Evolutionary conservation across 2,113 vertebrate species (phyloP), one percentile per base, ranked within the genome.

Genomic region (Nymphicus hollandicus): DNA sequence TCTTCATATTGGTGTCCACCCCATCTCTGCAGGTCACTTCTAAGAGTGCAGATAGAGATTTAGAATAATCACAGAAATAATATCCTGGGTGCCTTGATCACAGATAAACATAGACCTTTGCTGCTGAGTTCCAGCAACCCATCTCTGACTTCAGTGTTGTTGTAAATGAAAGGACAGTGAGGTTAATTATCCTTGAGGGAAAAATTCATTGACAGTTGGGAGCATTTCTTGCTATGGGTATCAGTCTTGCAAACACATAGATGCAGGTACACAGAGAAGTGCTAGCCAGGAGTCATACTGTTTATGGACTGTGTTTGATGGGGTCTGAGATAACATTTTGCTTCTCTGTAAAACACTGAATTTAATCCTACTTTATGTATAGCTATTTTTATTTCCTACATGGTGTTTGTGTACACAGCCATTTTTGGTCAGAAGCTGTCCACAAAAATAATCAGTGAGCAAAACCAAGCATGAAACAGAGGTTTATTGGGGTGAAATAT

Each of bases 381-480:
- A n/a, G 9, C 14, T 69, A 0, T 16, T 80, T 88, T 60, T 22
- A 27, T 47, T 39, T 64, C 35, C 25, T 14, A 22, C 3, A 0
- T 12, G 18, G 25, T 14, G 19, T 43, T 37, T 1, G 0, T 10
- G 8, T 29, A 18, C 0, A 0, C 7, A 15, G 28, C 29, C n/a
- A 10, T 17, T 74, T 81, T 37, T 44, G 56, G 20, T 17, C 31
- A 31, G 60, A 37, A 56, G 41, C 22, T 74, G 46, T 53, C 17
- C 16, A 15, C 2, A 15, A 44, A 5, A 18, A 49, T 22, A 60
- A 83, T 29, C 29, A 79, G n/a, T 10, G 39, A 81, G 41, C 46
- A 25, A 27, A 29, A 47, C n/a, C 31, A 29, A 49, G 28, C 0
- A 3, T n/a, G 86, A 82, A 70, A 24, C 15, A 52, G 53, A 37